phyloP scores from a whole-genome alignment of 2,113 vertebrate genomes.

The Eulemur macaco region DNA sequence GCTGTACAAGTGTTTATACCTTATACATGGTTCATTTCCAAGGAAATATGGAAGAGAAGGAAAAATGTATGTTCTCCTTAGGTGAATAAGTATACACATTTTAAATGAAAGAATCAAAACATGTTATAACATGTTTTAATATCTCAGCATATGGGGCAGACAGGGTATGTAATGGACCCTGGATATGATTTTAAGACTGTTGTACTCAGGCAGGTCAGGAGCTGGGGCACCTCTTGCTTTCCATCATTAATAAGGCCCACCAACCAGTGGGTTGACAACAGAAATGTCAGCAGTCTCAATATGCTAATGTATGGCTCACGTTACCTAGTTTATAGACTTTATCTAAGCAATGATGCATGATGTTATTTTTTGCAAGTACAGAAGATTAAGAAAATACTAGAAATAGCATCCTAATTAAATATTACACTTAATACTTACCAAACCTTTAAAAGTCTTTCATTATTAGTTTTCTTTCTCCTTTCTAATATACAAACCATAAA shows the following conservation, averaged over 20 bases:
- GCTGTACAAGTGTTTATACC: neutral
- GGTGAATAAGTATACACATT: neutral
- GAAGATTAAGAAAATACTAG: neutral
- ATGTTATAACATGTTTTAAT: neutral
- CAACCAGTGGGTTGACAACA: neutral
- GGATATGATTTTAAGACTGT: neutral
- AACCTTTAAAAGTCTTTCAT: slow-evolving; percentile 22
- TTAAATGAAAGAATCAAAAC: neutral
- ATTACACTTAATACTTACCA: neutral
- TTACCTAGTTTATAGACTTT: neutral
- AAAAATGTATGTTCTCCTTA: neutral
- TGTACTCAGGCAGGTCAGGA: neutral
- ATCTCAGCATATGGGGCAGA: neutral
- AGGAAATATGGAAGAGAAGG: neutral
- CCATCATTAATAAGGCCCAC: neutral
- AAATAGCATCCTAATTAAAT: neutral
- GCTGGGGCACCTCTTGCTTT: neutral
- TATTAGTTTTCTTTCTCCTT: neutral
- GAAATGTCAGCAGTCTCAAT: neutral
- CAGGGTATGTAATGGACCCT: neutral
- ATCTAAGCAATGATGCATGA: neutral
- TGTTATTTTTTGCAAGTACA: neutral
- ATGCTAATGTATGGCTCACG: neutral
- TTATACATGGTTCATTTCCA: neutral
- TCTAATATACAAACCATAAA: slow-evolving; percentile 33